Evolutionary conservation across 2,797 vertebrate genomes (phyloP).

Genomic region (Mycteria americana): DNA sequence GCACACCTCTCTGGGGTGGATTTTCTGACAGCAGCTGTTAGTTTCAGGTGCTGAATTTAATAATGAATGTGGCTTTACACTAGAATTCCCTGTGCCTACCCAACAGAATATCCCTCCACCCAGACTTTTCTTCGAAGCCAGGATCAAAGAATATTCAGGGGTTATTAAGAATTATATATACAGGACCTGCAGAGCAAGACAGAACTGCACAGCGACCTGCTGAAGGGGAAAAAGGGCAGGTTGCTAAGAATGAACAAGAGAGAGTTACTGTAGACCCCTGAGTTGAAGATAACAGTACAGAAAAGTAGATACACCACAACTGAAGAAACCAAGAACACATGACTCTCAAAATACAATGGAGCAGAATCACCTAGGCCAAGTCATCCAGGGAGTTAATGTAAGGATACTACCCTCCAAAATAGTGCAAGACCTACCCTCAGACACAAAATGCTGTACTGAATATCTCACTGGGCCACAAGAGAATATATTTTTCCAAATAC

Average conservation of each 20-base stretch:
- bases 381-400: not conserved
- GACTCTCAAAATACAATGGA: not conserved
- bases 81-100: not conserved
- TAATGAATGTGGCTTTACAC: not conserved
- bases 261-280: not conserved
- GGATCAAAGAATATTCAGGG: not conserved
- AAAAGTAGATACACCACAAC: not conserved
- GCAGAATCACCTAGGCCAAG: not conserved
- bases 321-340: not conserved
- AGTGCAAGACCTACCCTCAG: not conserved
- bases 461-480: not conserved
- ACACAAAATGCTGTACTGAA: not conserved
- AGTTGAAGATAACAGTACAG: not conserved
- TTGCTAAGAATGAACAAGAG: not conserved
- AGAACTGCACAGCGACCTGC: not conserved
- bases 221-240: not conserved
- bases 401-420: not conserved
- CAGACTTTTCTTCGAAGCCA: not conserved
- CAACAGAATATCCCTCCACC: not conserved
- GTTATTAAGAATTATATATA: not conserved
- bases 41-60: not conserved
- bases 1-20: not conserved
- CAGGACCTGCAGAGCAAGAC: not conserved
- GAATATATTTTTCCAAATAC: not conserved
- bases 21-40: not conserved